Conservation (phyloP, 2,113 vertebrate species). For the Pterophyllum scalare region DNA sequence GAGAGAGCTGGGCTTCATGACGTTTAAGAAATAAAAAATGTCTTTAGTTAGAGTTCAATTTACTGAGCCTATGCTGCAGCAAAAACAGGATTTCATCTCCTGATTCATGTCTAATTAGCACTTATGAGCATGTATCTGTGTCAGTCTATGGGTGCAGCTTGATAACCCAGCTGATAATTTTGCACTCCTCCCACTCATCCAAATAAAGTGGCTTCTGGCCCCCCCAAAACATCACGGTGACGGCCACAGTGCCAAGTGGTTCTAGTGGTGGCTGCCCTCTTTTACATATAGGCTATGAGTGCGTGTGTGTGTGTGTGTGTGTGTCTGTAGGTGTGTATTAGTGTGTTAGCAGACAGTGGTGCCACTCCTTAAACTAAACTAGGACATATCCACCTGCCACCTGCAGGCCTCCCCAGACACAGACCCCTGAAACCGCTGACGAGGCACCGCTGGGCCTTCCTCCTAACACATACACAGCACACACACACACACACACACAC, state of each 20-base stretch:
- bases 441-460: constrained; percentile 43
- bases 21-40: background rate
- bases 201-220: background rate
- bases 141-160: background rate
- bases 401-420: constrained; percentile 64
- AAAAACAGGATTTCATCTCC: too few species aligned
- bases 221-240: background rate
- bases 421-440: constrained; percentile 65
- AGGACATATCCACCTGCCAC: constrained; percentile 64
- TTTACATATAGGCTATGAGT: background rate
- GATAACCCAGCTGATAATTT: background rate
- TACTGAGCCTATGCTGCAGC: background rate
- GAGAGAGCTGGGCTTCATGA: background rate
- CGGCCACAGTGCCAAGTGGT: background rate
- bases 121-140: too few species aligned
- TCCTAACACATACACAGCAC: background rate
- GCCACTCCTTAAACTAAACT: constrained; percentile 58
- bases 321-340: background rate
- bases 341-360: constrained; percentile 27
- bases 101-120: too few species aligned
- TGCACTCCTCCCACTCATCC: too few species aligned
- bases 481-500: constrained; percentile 15
- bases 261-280: background rate
- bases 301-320: constrained; percentile 4
- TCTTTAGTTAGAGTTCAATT: background rate